Evolutionary conservation across 2,113 vertebrate genomes (phyloP), one percentile per base, ranked within the genome.

Genomic region (Naja naja): DNA sequence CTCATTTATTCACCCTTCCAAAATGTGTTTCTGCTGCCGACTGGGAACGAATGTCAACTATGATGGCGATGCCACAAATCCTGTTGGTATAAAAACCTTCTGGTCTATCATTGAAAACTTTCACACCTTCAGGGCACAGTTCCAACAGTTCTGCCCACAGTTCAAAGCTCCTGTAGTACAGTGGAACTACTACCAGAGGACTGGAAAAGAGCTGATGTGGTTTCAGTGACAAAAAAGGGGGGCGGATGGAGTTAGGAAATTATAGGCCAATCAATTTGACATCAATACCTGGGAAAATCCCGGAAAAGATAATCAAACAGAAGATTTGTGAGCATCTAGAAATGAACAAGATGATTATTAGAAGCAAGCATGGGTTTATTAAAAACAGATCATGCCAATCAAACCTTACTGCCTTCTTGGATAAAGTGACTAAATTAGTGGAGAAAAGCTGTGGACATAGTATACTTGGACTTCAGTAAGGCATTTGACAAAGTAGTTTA

Each of bases 11-110:
- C 92, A 87, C 14, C 55, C 89, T 95, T 95, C 47, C 55, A 89
- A 95, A 90, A 49, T 93, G 88, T 86, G 87, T 96, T 95, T 94
- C 90, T 96, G 10, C 86, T 92, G 92, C 95, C 95, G 94, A 94
- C 92, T 94, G 91, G 96, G 91, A 47, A 81, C 92, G 81, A 92
- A 96, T 95, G 95, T 94, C 92, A 96, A 97, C 95, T 95, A 87
- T 23, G 3, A 87, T 74, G 60, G 90, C 54, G 69, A 86, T 89
- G 49, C 85, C 69, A 3, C 5, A 56, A 95, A 94, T 54, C 93
- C 88, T 90, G 95, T 97, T 95, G 85, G 85, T 93, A 54, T n/a
- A 58, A 45, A 11, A 89, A 56, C 16, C 23, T 47, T 1, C 1
- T n/a, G n/a, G 22, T 34, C 34, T 11, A 11, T 81, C 6, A 11